Evolutionary conservation across 1,140 invertebrate species (phyloP), one percentile per base, ranked within the genome.

Genomic region (Drosophila mauritiana): DNA sequence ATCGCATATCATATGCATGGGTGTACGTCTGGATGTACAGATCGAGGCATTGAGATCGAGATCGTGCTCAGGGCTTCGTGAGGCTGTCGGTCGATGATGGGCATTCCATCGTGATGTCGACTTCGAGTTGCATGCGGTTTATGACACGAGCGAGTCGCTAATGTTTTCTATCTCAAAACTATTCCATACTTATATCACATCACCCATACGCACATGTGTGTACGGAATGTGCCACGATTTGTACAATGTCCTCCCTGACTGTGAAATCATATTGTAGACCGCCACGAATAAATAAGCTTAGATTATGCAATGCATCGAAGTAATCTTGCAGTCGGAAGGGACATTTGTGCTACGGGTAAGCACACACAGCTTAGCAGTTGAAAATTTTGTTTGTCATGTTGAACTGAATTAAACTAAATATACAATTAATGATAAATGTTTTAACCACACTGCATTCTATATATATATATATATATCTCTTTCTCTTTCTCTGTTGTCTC

Each of bases 401-500:
- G 40, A 55, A 37, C 20, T 54, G 59, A 46, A 55, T 46, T 52
- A 58, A 85, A 54, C 63, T 70, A 45, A 57, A 59, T 68, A 57
- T 63, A 63, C 56, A 69, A 67, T 73, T 62, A 78, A 80, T 54
- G 78, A 70, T 89, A 80, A 80, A 89, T 88, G 84, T 83, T 80
- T 89, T 89, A 88, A 84, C 83, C 73, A 89, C 83, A 88, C 84
- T 88, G 84, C 80, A 89, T 88, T 88, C 80, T 88, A 73, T 88
- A 77, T 88, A 83, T 73, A 69, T 53, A 62, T 53, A 78, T 73
- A 49, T 74, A 36, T 73, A 42, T 88, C 68, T 88, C 67, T 88
- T 61, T 86, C 80, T 88, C 73, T 88, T 69, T 89, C 80, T 88
- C 84, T 88, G 63, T 67, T 80, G 70, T 88, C 78, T 86, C 65